These are phyloP conservation scores for Coreoperca whiteheadi DNA, from an alignment of 2,113 vertebrate genomes.

Conservation along the genomic window DNA sequence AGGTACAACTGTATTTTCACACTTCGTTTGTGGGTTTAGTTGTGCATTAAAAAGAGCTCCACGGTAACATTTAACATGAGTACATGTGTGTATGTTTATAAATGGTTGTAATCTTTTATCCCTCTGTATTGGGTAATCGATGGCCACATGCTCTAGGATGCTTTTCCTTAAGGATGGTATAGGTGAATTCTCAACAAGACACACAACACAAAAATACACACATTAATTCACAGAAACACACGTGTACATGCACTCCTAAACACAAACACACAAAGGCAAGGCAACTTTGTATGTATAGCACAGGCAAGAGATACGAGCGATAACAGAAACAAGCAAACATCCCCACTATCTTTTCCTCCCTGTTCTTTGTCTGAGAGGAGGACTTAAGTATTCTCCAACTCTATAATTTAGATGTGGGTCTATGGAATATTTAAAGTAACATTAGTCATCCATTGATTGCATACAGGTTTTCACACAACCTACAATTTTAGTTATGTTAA, in stretches of 20 bases:
- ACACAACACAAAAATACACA: background rate
- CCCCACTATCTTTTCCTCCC: background rate
- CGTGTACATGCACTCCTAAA: background rate
- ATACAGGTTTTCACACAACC: background rate
- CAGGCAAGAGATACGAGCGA: no score
- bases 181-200: slow-evolving; percentile 6
- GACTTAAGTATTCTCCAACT: background rate
- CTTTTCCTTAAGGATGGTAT: background rate
- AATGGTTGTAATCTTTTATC: background rate
- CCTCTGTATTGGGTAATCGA: background rate
- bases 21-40: background rate
- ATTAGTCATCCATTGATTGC: background rate
- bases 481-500: slow-evolving; percentile 4
- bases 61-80: background rate
- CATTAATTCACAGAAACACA: background rate
- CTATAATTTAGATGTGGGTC: background rate
- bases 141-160: background rate
- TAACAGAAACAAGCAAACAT: background rate
- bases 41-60: slow-evolving; percentile 1
- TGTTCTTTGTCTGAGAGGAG: background rate
- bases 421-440: slow-evolving; percentile 18
- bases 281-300: no score
- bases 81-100: background rate
- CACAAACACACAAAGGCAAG: background rate
- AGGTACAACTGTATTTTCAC: slow-evolving; percentile 4